Conservation (phyloP, 2,888 invertebrate genomes). For the Drosophila pseudotalamancana region DNA sequence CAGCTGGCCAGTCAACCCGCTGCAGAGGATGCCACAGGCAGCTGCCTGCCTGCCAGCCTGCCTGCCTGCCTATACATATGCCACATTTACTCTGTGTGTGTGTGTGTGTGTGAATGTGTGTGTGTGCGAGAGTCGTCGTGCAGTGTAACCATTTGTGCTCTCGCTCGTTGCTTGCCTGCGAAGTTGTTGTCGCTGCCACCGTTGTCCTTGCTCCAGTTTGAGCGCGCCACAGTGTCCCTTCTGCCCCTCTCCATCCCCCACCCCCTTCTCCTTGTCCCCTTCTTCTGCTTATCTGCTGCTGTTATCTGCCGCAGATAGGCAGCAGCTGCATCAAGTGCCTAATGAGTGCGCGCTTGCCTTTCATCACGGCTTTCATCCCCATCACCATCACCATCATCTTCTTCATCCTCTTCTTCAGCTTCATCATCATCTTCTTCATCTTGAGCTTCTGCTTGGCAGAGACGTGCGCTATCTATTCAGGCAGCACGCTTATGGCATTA, state of each 20-base stretch:
- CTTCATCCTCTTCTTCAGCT: slow-evolving; percentile 5
- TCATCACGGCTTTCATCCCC: slow-evolving; percentile 31
- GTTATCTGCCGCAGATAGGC: slow-evolving; percentile 43
- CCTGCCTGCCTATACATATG: slow-evolving; percentile 39
- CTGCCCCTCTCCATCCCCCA: slow-evolving; percentile 11
- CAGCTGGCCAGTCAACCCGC: slow-evolving; percentile 46
- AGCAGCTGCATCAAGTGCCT: slow-evolving; percentile 54
- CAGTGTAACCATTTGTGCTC: slow-evolving; percentile 34
- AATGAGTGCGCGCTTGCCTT: slow-evolving; percentile 55
- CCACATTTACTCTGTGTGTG: slow-evolving; percentile 3
- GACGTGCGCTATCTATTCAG: slow-evolving; percentile 56
- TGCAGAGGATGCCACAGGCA: slow-evolving; percentile 26
- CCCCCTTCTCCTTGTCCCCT: slow-evolving; percentile 29
- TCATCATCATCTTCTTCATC: slow-evolving; percentile 1
- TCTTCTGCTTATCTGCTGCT: slow-evolving; percentile 61
- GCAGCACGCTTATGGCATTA: slow-evolving; percentile 48
- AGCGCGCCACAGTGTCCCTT: slow-evolving; percentile 32
- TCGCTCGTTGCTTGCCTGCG: slow-evolving; percentile 42
- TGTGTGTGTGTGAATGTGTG: slow-evolving; percentile 1
- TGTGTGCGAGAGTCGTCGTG: slow-evolving; percentile 25
- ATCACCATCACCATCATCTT: slow-evolving; percentile 5
- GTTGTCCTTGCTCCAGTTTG: slow-evolving; percentile 74
- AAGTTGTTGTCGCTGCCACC: slow-evolving; percentile 62
- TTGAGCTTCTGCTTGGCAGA: neutral
- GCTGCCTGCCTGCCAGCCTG: slow-evolving; percentile 13